Percentiles rank a stretch among this genome's conserved stretches.
phyloP scores from a whole-genome alignment of 2,797 vertebrate species.

The Macropodus opercularis region DNA sequence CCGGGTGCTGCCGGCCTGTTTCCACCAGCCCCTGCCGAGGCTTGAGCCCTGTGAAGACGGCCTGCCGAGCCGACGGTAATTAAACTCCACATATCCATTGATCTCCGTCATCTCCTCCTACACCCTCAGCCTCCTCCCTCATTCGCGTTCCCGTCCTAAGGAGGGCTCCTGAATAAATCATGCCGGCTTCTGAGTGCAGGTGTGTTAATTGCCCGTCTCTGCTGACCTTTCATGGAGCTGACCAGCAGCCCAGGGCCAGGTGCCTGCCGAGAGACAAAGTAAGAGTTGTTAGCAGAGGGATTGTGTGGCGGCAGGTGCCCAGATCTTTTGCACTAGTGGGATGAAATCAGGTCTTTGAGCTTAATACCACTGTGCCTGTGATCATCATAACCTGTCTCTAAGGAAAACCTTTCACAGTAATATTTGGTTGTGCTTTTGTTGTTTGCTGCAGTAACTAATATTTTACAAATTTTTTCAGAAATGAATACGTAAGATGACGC shows the following conservation, averaged over 20 bases:
- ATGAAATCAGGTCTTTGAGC: constrained; percentile 10
- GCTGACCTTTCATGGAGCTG: constrained; percentile 76
- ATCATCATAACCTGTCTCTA: not conserved
- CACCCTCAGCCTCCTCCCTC: constrained; percentile 58
- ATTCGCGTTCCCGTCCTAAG: constrained; percentile 54
- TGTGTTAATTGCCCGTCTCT: constrained; percentile 80
- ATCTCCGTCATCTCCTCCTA: constrained; percentile 73
- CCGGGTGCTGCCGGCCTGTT: constrained; percentile 35
- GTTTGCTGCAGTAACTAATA: too few species aligned
- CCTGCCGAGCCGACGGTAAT: constrained; percentile 77
- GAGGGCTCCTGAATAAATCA: constrained; percentile 80
- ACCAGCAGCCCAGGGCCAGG: constrained; percentile 54
- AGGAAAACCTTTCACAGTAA: not conserved
- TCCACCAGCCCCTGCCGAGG: constrained; percentile 49
- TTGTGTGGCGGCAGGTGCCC: constrained; percentile 10
- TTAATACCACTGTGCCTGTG: not conserved
- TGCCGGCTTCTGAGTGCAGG: constrained; percentile 66
- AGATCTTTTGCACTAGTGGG: constrained; percentile 12
- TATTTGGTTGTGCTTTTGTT: too few species aligned
- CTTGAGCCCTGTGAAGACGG: constrained; percentile 72
- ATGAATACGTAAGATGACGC: too few species aligned
- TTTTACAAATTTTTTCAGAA: too few species aligned
- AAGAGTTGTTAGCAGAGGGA: constrained; percentile 38
- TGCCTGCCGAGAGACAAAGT: constrained; percentile 65
- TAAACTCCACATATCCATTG: constrained; percentile 82